A percentile compares a stretch with the other conserved stretches of the same genome.
phyloP scores from a whole-genome alignment of 2,888 invertebrate species.

The Griposia aprilina region DNA sequence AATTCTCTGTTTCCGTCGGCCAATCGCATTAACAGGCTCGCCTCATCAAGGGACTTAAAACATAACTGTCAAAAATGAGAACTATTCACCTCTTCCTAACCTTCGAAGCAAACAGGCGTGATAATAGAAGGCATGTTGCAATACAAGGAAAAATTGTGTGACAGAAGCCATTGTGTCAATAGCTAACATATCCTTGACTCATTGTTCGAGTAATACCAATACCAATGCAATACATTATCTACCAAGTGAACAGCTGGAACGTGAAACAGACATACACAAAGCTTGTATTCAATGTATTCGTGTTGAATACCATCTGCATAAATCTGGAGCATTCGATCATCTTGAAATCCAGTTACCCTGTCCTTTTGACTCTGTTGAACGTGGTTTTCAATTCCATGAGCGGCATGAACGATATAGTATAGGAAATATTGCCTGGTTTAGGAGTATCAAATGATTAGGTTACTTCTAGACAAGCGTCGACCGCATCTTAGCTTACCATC shows the following conservation, averaged over 20 bases:
- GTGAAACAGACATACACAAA: slow-evolving; percentile 37
- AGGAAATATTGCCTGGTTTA: background rate
- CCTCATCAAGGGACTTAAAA: background rate
- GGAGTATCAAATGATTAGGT: background rate
- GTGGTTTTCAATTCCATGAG: slow-evolving; percentile 1
- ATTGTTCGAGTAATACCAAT: slow-evolving; percentile 25
- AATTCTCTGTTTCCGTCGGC: background rate
- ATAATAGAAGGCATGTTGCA: background rate
- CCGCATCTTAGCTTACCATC: background rate
- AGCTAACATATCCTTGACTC: slow-evolving; percentile 22
- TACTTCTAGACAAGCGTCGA: too few species aligned
- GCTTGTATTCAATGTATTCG: slow-evolving; percentile 17
- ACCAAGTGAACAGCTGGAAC: slow-evolving; percentile 10
- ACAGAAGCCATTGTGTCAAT: slow-evolving; percentile 19
- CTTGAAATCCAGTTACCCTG: slow-evolving; percentile 19
- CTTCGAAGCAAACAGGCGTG: background rate
- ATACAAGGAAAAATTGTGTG: slow-evolving; percentile 21
- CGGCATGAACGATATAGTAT: too few species aligned
- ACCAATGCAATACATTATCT: background rate
- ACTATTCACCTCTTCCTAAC: background rate
- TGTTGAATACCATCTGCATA: slow-evolving; percentile 36
- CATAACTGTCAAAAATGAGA: background rate
- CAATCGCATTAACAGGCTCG: too few species aligned
- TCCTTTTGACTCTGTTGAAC: slow-evolving; percentile 3
- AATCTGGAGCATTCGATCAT: slow-evolving; percentile 25